Evolutionary conservation across 2,797 vertebrate genomes (phyloP).

Genomic region (Microtus obscurus): DNA sequence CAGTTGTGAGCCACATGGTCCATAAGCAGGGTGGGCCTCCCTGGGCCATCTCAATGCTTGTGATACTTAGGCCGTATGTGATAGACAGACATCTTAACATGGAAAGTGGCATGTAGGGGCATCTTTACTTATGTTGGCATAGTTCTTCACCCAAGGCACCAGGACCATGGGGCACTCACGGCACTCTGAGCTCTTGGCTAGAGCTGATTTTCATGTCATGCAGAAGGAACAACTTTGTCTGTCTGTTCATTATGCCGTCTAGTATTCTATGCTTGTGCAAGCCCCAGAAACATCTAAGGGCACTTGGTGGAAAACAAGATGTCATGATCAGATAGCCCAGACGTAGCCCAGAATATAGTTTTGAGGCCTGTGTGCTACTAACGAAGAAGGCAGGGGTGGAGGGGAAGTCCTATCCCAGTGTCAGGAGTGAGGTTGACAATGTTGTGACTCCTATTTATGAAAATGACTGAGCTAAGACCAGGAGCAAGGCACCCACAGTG

Average conservation of each 20-base stretch:
- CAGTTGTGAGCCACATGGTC: not conserved
- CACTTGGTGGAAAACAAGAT: not conserved
- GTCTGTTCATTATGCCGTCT: not conserved
- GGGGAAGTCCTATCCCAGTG: not conserved
- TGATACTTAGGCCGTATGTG: too few species aligned
- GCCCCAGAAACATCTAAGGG: not conserved
- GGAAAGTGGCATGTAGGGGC: not conserved
- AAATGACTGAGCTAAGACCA: not conserved
- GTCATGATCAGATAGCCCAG: not conserved
- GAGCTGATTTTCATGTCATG: not conserved
- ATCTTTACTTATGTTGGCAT: not conserved
- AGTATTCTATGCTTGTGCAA: not conserved
- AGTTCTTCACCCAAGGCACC: not conserved
- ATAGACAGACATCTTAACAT: not conserved
- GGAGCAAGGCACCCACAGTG: not conserved
- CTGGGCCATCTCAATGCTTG: too few species aligned
- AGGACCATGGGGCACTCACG: not conserved
- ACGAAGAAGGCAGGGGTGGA: not conserved
- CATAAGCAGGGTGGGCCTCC: not conserved
- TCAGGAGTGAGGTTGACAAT: too few species aligned
- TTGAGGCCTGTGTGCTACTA: not conserved
- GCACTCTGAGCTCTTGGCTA: not conserved
- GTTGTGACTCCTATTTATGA: not conserved
- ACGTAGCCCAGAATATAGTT: too few species aligned
- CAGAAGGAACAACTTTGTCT: not conserved